Evolutionary conservation across 92 coral and sea anemone species (phyloP).

Genomic region (Siderastrea radians): DNA sequence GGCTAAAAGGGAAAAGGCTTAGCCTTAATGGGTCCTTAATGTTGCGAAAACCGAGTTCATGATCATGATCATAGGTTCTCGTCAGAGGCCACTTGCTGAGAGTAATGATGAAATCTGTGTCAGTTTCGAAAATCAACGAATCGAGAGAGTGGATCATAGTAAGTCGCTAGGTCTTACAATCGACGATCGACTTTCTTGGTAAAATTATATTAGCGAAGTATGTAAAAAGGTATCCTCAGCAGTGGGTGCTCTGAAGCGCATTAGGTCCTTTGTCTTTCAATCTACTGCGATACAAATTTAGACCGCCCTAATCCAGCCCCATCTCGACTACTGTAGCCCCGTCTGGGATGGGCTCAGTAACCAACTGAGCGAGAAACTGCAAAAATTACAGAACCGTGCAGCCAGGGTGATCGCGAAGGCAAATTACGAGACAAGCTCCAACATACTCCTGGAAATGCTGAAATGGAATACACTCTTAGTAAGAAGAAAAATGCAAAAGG

Average conservation of each 20-base stretch:
- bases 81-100: slow-evolving; percentile 35
- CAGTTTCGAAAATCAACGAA: slow-evolving; percentile 13
- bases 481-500: background rate
- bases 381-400: too few relatives aligned
- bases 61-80: slow-evolving; percentile 5
- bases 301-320: slow-evolving; percentile 30
- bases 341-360: too few relatives aligned
- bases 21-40: slow-evolving; percentile 7
- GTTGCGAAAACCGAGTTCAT: slow-evolving; percentile 12
- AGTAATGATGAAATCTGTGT: slow-evolving; percentile 13
- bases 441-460: too few relatives aligned
- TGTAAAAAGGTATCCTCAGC: slow-evolving; percentile 21
- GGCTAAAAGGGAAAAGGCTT: slow-evolving; percentile 25
- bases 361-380: too few relatives aligned
- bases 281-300: slow-evolving; percentile 36
- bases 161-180: slow-evolving; percentile 27
- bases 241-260: slow-evolving; percentile 44
- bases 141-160: slow-evolving; percentile 27
- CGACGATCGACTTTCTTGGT: slow-evolving; percentile 34
- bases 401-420: too few relatives aligned
- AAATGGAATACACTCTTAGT: background rate
- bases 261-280: slow-evolving; percentile 32
- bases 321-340: background rate
- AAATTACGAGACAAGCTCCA: too few relatives aligned
- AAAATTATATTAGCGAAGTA: background rate